These are phyloP conservation scores for Netelia virgata DNA, from an alignment of 2,888 invertebrate species.

Conservation along the genomic window DNA sequence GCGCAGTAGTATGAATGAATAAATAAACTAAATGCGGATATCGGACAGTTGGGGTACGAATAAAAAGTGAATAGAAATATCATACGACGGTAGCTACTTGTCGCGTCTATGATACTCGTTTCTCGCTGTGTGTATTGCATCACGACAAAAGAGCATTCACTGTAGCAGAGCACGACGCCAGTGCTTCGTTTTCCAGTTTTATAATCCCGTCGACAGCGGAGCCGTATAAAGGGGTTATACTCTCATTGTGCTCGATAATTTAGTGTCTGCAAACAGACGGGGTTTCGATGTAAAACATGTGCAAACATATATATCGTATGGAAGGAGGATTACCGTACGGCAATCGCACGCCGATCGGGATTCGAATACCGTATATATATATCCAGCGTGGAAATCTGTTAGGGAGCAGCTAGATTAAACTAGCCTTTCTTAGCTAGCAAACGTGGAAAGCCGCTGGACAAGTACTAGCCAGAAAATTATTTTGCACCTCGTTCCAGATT, in stretches of 20 bases:
- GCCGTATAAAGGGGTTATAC: conserved; percentile 78
- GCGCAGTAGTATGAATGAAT: not conserved
- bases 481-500: no score
- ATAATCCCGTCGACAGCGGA: conserved; percentile 79
- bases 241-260: conserved; percentile 83
- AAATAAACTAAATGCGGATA: not conserved
- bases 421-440: no score
- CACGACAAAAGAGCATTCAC: conserved; percentile 76
- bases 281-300: conserved; percentile 80
- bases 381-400: not conserved
- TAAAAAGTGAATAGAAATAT: not conserved
- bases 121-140: not conserved
- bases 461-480: no score
- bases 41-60: not conserved
- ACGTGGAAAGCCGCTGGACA: no score
- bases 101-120: conserved; percentile 16
- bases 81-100: not conserved
- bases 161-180: conserved; percentile 30
- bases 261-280: conserved; percentile 85
- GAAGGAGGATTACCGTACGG: conserved; percentile 53
- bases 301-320: conserved; percentile 74
- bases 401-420: no score
- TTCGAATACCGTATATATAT: conserved; percentile 36
- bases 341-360: conserved; percentile 60
- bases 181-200: conserved; percentile 76